Evolutionary conservation across 2,888 invertebrate genomes (phyloP), one percentile per base, ranked within the genome.

Genomic region (Strigamia crassipes): DNA sequence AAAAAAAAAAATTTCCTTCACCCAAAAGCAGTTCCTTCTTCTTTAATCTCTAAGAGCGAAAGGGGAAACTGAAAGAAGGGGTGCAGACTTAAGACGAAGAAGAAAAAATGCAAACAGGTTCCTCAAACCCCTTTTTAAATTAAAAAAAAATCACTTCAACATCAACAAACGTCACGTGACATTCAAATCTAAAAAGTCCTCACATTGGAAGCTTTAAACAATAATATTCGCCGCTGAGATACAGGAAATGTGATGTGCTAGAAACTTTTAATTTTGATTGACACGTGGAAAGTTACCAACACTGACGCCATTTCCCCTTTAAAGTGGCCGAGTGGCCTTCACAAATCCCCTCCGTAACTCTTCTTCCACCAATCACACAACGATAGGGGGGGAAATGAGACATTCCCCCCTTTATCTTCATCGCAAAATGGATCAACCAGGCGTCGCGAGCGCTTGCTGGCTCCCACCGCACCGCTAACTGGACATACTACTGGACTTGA

Each of bases 81-180:
- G 27, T 23, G 73, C 31, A 73, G 23, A 84, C 84, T 23, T 73
- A 38, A 38, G 38, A 38, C 6, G n/a, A 73, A 73, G 73, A n/a
- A 73, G 5, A 73, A 73, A 73, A 73, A 31, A 73, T 27, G 12
- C 27, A 73, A 73, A 73, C 73, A 73, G 73, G 73, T 73, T 73
- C 73, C 56, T 73, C 73, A 73, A 73, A 73, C 73, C 73, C 73
- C 73, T 73, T 73, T 61, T 46, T n/a, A 38, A 38, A 38, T 38
- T 4, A 38, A 38, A 38, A 38, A 38, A 38, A 38, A 51, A 51
- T 18, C 51, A 18, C 10, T 51, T 18, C 13, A 18, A 18, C 4
- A 51, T 15, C 15, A 51, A 51, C 13, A 51, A 51, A 38, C 73
- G 73, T 73, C 73, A 73, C 13, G 12, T 5, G 13, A 73, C 23